These are phyloP conservation scores for Lissocephala sabroskyi DNA, from an alignment of 2,888 invertebrate species.

Conservation along the genomic window DNA sequence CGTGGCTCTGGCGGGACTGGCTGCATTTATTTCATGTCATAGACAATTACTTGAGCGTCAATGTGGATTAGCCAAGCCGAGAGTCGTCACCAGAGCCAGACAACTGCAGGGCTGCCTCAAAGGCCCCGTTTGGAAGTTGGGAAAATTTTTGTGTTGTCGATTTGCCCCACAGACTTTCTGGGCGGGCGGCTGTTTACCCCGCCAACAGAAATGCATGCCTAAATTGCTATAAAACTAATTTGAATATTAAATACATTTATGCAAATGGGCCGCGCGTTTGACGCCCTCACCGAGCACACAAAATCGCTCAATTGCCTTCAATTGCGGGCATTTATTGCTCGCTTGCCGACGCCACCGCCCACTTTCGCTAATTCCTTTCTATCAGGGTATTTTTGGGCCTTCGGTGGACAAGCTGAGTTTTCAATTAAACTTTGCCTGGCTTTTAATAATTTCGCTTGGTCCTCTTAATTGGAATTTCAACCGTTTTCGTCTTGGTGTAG, in stretches of 20 bases:
- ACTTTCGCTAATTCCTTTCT: slow-evolving; percentile 12
- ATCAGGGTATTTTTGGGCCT: slow-evolving; percentile 5
- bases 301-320: slow-evolving; percentile 55
- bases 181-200: too few species aligned
- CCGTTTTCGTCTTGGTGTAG: slow-evolving; percentile 34
- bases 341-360: slow-evolving; percentile 19
- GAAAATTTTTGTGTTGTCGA: too few species aligned
- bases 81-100: neutral
- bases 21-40: slow-evolving; percentile 29
- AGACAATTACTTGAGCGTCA: slow-evolving; percentile 36
- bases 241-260: slow-evolving; percentile 64
- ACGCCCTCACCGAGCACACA: slow-evolving; percentile 17
- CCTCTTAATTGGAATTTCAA: slow-evolving; percentile 19
- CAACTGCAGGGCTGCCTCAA: neutral
- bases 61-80: slow-evolving; percentile 33
- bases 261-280: slow-evolving; percentile 42
- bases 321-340: slow-evolving; percentile 56
- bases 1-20: neutral
- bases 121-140: too few species aligned
- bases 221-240: slow-evolving; percentile 43
- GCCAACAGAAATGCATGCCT: slow-evolving; percentile 42
- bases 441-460: slow-evolving; percentile 42
- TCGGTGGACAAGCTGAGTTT: slow-evolving; percentile 14
- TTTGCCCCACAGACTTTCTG: too few species aligned
- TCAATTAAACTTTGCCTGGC: slow-evolving; percentile 56